phyloP scores from a whole-genome alignment of 2,888 invertebrate species.

The Rugalucina vietnamica region DNA sequence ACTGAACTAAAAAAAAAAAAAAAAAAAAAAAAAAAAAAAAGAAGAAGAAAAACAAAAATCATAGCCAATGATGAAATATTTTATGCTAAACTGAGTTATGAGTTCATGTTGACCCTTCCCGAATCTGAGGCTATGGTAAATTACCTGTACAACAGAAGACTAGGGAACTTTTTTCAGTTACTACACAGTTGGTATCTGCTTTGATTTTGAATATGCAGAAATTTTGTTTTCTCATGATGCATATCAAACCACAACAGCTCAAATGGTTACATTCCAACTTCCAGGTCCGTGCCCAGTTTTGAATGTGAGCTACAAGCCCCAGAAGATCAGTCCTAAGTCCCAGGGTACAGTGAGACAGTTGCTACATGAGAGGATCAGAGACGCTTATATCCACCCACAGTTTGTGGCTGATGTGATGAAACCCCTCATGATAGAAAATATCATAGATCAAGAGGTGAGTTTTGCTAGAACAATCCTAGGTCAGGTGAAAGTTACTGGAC shows the following conservation, averaged over 20 bases:
- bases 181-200: too few relatives aligned
- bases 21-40: too few relatives aligned
- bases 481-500: too few relatives aligned
- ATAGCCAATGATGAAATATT: not conserved
- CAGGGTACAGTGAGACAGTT: slow-evolving; percentile 96
- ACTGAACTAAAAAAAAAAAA: too few relatives aligned
- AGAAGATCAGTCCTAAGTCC: slow-evolving; percentile 99
- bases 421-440: slow-evolving; percentile 97
- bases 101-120: not conserved
- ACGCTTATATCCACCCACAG: slow-evolving; percentile 98
- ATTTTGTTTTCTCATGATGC: too few relatives aligned
- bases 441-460: slow-evolving; percentile 97
- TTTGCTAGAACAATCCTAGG: not conserved
- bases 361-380: slow-evolving; percentile 97
- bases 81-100: not conserved
- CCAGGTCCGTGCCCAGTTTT: slow-evolving; percentile 88
- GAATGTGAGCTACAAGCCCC: slow-evolving; percentile 99
- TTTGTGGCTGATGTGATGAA: slow-evolving; percentile 99
- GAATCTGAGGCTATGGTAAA: not conserved
- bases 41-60: too few relatives aligned
- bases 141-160: too few relatives aligned
- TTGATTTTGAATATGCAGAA: too few relatives aligned
- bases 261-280: not conserved
- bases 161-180: too few relatives aligned
- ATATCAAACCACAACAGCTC: too few relatives aligned